Conservation (phyloP, 2,797 vertebrate species). For the Prionace glauca region DNA sequence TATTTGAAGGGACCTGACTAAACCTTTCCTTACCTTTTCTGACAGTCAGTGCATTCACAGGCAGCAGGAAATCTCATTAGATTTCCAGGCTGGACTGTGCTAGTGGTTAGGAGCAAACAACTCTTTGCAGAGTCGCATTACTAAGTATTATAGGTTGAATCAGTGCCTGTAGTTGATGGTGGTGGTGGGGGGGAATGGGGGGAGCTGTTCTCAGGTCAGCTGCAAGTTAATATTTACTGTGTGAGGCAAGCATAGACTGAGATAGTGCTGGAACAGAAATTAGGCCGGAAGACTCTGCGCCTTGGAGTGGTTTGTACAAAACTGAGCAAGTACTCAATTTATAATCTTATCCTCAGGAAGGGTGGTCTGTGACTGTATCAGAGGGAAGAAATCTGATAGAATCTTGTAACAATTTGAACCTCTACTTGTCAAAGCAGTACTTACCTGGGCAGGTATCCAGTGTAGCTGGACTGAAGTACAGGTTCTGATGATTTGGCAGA, state of each 20-base stretch:
- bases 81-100: no score
- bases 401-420: constrained; percentile 39
- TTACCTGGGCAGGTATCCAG: constrained; percentile 77
- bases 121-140: no score
- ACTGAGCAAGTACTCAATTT: neutral
- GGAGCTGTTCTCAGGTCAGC: no score
- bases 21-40: no score
- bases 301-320: neutral
- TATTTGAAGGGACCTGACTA: no score
- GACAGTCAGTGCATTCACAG: no score
- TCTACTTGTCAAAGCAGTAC: constrained; percentile 34
- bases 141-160: no score
- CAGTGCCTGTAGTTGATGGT: no score
- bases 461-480: constrained; percentile 75
- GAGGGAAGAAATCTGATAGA: constrained; percentile 41
- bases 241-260: neutral
- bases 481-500: constrained; percentile 66
- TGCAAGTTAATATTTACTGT: no score
- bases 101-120: no score
- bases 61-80: no score
- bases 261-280: neutral
- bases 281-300: neutral
- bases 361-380: neutral
- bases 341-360: neutral
- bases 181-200: no score